Evolutionary conservation across 1,140 invertebrate genomes (phyloP).

Genomic region (Branchinecta lindahli): DNA sequence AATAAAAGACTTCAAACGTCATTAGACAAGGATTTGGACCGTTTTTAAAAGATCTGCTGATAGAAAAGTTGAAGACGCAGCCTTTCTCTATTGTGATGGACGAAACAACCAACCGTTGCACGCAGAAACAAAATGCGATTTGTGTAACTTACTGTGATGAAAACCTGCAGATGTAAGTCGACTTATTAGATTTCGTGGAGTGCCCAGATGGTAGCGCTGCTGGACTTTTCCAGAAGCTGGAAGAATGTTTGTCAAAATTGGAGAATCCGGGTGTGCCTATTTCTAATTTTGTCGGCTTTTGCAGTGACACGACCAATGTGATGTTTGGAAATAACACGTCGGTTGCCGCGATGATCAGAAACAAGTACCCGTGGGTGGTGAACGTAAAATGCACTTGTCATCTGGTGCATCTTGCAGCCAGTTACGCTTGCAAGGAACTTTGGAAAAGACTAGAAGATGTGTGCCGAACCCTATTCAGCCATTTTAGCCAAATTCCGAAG

Average conservation of each 20-base stretch:
- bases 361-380: conserved; percentile 24
- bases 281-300: conserved; percentile 27
- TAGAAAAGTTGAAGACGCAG: neutral
- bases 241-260: conserved; percentile 17
- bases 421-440: conserved; percentile 27
- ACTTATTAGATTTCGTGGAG: conserved; percentile 24
- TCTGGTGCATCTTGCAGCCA: conserved; percentile 26
- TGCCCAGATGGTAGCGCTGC: conserved; percentile 18
- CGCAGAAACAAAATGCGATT: conserved; percentile 21
- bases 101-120: conserved; percentile 20
- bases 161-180: conserved; percentile 12
- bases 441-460: conserved; percentile 26
- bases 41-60: neutral
- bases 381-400: conserved; percentile 29
- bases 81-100: conserved; percentile 21
- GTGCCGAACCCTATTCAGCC: conserved; percentile 25
- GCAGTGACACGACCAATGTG: conserved; percentile 28
- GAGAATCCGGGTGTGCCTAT: conserved; percentile 23
- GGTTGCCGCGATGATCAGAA: conserved; percentile 25
- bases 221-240: conserved; percentile 22
- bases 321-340: conserved; percentile 29
- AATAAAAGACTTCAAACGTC: conserved; percentile 7
- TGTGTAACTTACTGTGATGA: conserved; percentile 21
- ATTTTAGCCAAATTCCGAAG: conserved; percentile 28
- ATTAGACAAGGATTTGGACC: conserved; percentile 5